Base-by-base conservation (phyloP, 2,113 vertebrate species). In the Phylloscopus whistleri region DNA sequence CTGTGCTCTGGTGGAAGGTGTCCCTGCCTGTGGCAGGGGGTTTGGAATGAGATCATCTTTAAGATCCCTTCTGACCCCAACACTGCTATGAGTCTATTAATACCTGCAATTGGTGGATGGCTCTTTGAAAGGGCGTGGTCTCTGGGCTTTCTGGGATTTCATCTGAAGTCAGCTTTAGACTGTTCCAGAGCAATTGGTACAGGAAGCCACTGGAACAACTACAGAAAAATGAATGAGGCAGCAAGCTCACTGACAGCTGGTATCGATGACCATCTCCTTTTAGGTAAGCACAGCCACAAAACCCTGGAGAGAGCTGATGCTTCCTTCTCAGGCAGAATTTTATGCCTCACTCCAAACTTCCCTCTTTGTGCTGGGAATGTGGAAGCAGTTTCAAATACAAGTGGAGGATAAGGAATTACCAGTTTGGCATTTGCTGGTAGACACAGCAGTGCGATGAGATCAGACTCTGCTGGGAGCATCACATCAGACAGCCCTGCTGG, bases 371-470 rank as follows among this genome's bases (percentile, higher is more conserved):
- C 19, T 20, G 52, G 59, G 35, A 76, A 59, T 23, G 33, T 0
- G 3, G n/a, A 78, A 37, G 4, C 27, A 4, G 11, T 82, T 85
- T 95, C 39, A 86, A 59, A 84, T 44, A 51, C 1, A 4, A 39
- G 17, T 0, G 0, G 33, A 80, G 3, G 13, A 8, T 63, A 67
- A 75, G 56, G 59, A 84, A 73, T 63, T 58, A 24, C 7, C 14
- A 58, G 18, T 52, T 62, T 92, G 68, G 21, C 31, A 31, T 86
- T 92, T 3, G 2, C 24, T 85, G 66, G 33, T 48, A 77, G 70
- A 60, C 3, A 9, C 26, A 69, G 15, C 23, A 76, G 27, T 0
- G 2, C 0, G 0, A 27, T 31, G 35, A 0, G 1, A 67, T 74
- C 68, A 4, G 2, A 27, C 35, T 39, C 55, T 90, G 22, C 44